Evolutionary conservation across 2,113 vertebrate species (phyloP).

Genomic region (Megaceryle torquata): DNA sequence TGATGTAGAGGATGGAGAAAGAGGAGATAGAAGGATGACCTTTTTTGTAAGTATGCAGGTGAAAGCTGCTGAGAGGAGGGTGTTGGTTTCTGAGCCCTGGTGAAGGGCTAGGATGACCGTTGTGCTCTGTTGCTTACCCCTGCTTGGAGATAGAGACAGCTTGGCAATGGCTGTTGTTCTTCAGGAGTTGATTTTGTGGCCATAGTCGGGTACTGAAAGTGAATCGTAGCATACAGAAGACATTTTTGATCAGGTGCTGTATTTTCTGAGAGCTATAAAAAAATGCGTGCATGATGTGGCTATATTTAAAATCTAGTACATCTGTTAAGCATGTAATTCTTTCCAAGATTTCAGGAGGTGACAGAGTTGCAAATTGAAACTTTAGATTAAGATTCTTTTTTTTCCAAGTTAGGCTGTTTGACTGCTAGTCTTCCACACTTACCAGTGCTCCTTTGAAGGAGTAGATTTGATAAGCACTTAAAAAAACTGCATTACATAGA

Average conservation of each 20-base stretch:
- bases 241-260: slow-evolving; percentile 9
- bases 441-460: not conserved
- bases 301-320: slow-evolving; percentile 44
- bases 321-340: slow-evolving; percentile 32
- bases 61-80: rapidly evolving
- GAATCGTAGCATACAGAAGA: not conserved
- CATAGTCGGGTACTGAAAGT: not conserved
- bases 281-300: not conserved
- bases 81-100: not conserved
- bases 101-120: not conserved
- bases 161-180: not conserved
- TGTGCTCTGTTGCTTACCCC: not conserved
- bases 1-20: not conserved
- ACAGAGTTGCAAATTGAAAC: slow-evolving; percentile 24
- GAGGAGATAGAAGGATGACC: not conserved
- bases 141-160: rapidly evolving
- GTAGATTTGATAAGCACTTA: not conserved
- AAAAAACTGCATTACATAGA: not conserved
- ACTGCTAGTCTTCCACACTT: not conserved
- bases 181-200: not conserved
- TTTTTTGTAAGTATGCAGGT: not conserved
- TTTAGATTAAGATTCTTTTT: not conserved
- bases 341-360: slow-evolving; percentile 45
- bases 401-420: not conserved
- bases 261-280: slow-evolving; percentile 11